Percentiles rank a stretch among this genome's conserved stretches.
Conservation (phyloP, 2,797 vertebrate genomes). For the Peromyscus attwateri region DNA sequence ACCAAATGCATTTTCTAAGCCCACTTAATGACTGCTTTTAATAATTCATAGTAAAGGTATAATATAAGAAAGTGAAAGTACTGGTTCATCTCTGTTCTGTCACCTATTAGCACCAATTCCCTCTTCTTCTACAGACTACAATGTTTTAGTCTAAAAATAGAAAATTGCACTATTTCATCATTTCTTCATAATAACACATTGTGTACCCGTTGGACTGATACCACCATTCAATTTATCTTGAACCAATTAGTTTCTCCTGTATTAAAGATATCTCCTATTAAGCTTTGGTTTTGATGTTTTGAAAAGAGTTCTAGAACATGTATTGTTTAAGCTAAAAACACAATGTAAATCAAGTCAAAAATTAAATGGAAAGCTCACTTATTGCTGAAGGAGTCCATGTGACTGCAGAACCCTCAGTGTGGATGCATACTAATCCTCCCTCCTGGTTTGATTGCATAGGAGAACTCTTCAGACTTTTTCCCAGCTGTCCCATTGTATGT, state of each 20-base stretch:
- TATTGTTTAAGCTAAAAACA: not conserved
- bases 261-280: not conserved
- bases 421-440: not conserved
- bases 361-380: not conserved
- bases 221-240: not conserved
- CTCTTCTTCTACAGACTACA: slow-evolving; percentile 1
- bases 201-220: not conserved
- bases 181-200: slow-evolving; percentile 8
- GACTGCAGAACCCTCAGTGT: not conserved
- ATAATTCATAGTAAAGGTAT: slow-evolving; percentile 61
- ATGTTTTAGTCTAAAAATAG: slow-evolving; percentile 34
- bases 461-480: not conserved
- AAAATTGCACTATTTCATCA: slow-evolving; percentile 16
- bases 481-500: not conserved
- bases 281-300: not conserved
- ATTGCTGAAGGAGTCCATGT: not conserved
- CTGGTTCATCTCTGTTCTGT: slow-evolving; percentile 61
- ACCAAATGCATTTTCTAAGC: slow-evolving; percentile 47
- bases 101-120: not conserved
- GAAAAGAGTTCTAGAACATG: not conserved
- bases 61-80: slow-evolving; percentile 55
- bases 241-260: not conserved
- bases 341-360: slow-evolving; percentile 30
- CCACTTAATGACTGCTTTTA: slow-evolving; percentile 63
- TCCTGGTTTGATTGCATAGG: not conserved